phyloP scores from a whole-genome alignment of 1,140 invertebrate species.

The Homalodisca vitripennis region DNA sequence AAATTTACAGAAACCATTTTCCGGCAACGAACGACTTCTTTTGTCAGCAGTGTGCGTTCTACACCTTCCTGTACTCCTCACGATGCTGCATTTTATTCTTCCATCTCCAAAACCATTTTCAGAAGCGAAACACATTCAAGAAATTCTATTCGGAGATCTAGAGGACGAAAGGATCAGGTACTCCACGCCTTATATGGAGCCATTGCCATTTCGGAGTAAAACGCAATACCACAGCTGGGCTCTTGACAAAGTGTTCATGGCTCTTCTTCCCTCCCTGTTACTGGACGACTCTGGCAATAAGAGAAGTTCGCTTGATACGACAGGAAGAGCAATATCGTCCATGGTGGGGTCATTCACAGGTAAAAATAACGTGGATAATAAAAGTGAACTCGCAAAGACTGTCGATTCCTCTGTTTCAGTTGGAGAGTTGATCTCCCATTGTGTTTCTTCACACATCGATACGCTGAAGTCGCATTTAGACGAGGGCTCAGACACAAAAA shows the following conservation, averaged over 20 bases:
- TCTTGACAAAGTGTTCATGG: neutral
- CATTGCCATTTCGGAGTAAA: conserved; percentile 1
- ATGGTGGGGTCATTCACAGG: neutral
- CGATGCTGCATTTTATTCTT: conserved; percentile 3
- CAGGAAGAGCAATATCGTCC: neutral
- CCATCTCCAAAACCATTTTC: neutral
- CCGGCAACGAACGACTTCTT: neutral
- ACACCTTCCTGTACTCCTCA: neutral
- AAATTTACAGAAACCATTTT: neutral
- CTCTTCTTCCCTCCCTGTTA: neutral
- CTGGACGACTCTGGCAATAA: neutral
- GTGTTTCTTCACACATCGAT: neutral
- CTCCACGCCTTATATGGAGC: conserved; percentile 11
- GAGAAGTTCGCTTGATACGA: neutral
- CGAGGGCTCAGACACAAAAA: no score
- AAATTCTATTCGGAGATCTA: conserved; percentile 8
- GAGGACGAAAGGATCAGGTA: conserved; percentile 7
- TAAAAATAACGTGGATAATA: neutral
- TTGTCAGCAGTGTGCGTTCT: neutral
- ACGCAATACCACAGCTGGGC: neutral
- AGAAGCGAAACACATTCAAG: neutral
- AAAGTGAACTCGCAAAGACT: neutral
- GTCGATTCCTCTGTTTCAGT: neutral
- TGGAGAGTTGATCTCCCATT: neutral
- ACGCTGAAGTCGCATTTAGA: neutral